phyloP scores from a whole-genome alignment of 2,113 vertebrate species.

The Calyptomena viridis region DNA sequence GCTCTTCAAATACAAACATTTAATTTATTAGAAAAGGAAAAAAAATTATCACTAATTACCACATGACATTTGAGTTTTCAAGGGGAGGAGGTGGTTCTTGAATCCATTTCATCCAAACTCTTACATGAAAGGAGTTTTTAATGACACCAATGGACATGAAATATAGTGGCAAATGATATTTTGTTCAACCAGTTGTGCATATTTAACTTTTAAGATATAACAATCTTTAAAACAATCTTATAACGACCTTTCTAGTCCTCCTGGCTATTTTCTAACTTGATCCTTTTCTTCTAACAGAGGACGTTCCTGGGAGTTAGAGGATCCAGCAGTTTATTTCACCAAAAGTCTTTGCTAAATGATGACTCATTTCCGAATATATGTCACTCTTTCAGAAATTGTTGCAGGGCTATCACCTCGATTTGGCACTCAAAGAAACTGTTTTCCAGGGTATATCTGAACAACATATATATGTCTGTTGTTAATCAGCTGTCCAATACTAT shows the following conservation, averaged over 20 bases:
- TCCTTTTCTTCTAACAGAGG: background rate
- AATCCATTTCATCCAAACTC: background rate
- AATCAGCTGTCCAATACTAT: background rate
- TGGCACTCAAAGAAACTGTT: background rate
- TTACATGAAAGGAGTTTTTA: background rate
- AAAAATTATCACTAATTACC: background rate
- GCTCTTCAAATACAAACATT: background rate
- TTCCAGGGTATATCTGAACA: background rate
- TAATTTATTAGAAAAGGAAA: background rate
- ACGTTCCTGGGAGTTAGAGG: background rate
- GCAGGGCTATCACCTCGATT: background rate
- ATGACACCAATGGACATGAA: background rate
- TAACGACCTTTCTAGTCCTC: too few species aligned
- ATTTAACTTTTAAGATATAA: background rate
- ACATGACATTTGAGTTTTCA: background rate
- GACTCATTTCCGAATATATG: background rate
- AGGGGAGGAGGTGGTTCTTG: background rate
- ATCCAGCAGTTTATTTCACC: background rate
- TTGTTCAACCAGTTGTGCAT: background rate
- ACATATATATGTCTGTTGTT: background rate
- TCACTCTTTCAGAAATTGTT: background rate
- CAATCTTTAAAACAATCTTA: too few species aligned
- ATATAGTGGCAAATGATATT: background rate
- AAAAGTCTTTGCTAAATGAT: background rate
- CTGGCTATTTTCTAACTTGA: background rate